Evolutionary conservation across 2,888 invertebrate species (phyloP).

Genomic region (Eutolmus rufibarbis): DNA sequence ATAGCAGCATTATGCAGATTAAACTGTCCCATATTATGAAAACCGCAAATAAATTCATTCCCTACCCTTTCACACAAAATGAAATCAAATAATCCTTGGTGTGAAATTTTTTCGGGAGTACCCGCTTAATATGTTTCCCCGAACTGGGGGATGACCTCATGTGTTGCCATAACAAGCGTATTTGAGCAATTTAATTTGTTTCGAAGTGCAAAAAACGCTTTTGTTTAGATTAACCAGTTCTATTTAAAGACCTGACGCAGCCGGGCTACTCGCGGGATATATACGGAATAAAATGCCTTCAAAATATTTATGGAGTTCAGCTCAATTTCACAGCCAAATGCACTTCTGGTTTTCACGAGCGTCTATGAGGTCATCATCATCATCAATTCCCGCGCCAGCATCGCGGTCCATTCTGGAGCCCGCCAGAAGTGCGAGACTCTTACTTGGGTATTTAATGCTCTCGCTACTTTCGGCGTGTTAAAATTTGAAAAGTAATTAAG

Average conservation of each 20-base stretch:
- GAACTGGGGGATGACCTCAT: not conserved
- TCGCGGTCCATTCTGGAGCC: not conserved
- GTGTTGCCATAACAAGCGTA: not conserved
- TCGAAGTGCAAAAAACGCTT: not conserved
- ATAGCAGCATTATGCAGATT: not conserved
- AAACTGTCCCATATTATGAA: not conserved
- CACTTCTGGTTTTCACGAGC: slow-evolving; percentile 7
- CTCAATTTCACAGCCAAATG: slow-evolving; percentile 11
- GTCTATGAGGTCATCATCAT: slow-evolving; percentile 21
- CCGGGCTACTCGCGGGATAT: not conserved
- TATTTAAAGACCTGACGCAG: not conserved
- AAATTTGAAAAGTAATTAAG: not conserved
- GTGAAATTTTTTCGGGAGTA: not conserved
- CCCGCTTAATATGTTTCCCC: not conserved
- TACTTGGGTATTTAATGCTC: not conserved
- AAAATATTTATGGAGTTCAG: not conserved
- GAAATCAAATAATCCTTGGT: not conserved
- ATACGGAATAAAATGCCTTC: not conserved
- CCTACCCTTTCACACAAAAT: not conserved
- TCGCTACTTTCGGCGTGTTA: not conserved
- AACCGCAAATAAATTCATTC: not conserved
- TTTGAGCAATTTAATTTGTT: not conserved
- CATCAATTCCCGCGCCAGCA: not conserved
- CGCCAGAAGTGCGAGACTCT: not conserved
- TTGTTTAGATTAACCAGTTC: not conserved